These are phyloP conservation scores for Thalpophila matura DNA, from an alignment of 2,888 invertebrate genomes.

Conservation along the genomic window DNA sequence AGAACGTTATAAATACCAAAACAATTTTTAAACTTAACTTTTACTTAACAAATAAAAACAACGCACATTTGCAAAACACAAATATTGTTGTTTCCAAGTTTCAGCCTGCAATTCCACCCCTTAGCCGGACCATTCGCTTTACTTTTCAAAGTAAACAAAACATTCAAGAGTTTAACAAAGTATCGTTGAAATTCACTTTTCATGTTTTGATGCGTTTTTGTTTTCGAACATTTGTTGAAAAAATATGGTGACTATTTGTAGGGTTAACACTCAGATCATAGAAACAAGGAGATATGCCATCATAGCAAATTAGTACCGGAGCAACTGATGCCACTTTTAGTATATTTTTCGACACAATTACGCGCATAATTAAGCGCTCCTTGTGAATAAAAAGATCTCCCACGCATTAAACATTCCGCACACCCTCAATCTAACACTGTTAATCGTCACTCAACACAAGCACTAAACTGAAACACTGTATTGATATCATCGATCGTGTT, in stretches of 20 bases:
- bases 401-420: too few species aligned
- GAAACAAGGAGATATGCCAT: background rate
- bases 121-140: conserved; percentile 33
- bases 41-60: conserved; percentile 50
- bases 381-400: too few species aligned
- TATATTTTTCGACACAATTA: too few species aligned
- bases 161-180: conserved; percentile 36
- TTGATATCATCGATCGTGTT: too few species aligned
- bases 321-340: too few species aligned
- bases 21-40: conserved; percentile 30
- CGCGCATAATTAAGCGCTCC: too few species aligned
- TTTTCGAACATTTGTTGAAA: conserved; percentile 13
- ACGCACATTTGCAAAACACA: conserved; percentile 46
- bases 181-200: conserved; percentile 37
- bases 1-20: background rate
- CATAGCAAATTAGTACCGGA: too few species aligned
- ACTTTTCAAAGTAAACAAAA: conserved; percentile 53
- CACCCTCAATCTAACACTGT: too few species aligned
- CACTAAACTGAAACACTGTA: too few species aligned
- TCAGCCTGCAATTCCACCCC: conserved; percentile 23
- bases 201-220: conserved; percentile 33
- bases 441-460: too few species aligned
- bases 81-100: conserved; percentile 59
- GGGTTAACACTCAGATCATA: background rate
- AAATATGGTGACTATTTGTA: conserved; percentile 1